These are phyloP conservation scores for Heliconius melpomene DNA, from an alignment of 1,140 invertebrate species.

Conservation along the genomic window DNA sequence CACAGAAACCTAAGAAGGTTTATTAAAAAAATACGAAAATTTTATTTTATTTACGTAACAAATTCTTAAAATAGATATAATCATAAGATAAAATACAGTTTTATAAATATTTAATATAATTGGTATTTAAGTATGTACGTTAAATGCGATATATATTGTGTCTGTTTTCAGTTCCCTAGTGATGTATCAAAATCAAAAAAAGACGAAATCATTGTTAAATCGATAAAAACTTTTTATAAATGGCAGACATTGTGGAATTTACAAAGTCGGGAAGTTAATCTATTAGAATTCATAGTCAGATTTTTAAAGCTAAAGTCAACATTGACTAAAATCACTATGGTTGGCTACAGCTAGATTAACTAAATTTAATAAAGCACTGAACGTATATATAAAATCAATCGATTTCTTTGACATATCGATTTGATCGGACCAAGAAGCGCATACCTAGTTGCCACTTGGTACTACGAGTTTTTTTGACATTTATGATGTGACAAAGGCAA, in stretches of 20 bases:
- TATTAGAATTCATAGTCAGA: no score
- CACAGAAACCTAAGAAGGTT: neutral
- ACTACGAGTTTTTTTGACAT: constrained; percentile 12
- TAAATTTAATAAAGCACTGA: no score
- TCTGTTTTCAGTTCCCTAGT: neutral
- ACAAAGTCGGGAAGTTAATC: no score
- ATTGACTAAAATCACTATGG: no score
- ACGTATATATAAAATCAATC: neutral
- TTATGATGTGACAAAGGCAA: constrained; percentile 10
- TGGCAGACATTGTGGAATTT: no score
- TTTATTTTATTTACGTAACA: neutral
- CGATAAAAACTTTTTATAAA: neutral
- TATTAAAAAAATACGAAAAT: neutral
- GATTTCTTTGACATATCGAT: neutral
- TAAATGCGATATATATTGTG: neutral
- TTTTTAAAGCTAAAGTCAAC: no score
- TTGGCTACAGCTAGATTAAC: no score
- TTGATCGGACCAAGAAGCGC: neutral
- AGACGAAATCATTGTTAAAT: neutral
- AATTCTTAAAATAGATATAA: neutral
- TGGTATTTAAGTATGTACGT: neutral
- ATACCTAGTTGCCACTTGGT: constrained; percentile 7
- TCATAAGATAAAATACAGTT: neutral
- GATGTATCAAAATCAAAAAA: neutral
- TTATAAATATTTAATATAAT: neutral